Conservation (phyloP, 2,797 vertebrate genomes). For the Sandelia bainsii region DNA sequence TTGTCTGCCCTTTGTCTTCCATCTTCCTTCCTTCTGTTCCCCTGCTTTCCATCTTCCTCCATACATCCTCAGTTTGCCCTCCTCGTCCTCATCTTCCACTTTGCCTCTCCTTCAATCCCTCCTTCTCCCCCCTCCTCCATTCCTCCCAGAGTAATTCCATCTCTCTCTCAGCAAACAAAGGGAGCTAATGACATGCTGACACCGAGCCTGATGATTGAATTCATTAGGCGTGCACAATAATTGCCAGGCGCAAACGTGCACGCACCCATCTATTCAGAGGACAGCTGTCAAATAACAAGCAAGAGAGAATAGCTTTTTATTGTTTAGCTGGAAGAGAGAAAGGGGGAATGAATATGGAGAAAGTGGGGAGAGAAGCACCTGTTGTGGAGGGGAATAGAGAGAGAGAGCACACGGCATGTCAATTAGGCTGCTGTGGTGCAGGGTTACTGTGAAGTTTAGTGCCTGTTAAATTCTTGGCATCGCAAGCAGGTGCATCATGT, state of each 20-base stretch:
- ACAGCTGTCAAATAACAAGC: slow-evolving; percentile 84
- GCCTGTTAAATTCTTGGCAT: slow-evolving; percentile 37
- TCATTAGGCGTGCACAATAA: slow-evolving; percentile 82
- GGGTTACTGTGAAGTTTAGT: slow-evolving; percentile 43
- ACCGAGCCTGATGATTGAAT: slow-evolving; percentile 83
- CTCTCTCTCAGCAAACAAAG: slow-evolving; percentile 78
- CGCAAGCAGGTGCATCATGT: slow-evolving; percentile 40
- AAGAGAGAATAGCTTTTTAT: slow-evolving; percentile 77
- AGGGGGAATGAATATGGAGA: slow-evolving; percentile 45
- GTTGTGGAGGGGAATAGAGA: slow-evolving; percentile 56
- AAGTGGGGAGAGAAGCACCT: slow-evolving; percentile 69
- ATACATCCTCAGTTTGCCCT: slow-evolving; percentile 24
- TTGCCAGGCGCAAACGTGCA: slow-evolving; percentile 73
- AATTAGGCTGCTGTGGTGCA: slow-evolving; percentile 60
- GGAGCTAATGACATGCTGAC: slow-evolving; percentile 81
- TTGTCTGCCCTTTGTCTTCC: slow-evolving; percentile 23
- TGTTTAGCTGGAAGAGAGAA: slow-evolving; percentile 67
- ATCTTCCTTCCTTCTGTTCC: slow-evolving; percentile 27
- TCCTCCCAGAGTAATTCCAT: slow-evolving; percentile 74
- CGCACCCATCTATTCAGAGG: slow-evolving; percentile 77
- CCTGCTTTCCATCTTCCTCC: slow-evolving; percentile 14
- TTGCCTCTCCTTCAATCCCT: slow-evolving; percentile 32
- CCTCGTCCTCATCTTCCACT: slow-evolving; percentile 15
- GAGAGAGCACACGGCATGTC: slow-evolving; percentile 62
- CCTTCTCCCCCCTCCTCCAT: slow-evolving; percentile 24